Evolutionary conservation across 2,113 vertebrate species (phyloP), one percentile per base, ranked within the genome.

Genomic region (Rhizomys pruinosus): DNA sequence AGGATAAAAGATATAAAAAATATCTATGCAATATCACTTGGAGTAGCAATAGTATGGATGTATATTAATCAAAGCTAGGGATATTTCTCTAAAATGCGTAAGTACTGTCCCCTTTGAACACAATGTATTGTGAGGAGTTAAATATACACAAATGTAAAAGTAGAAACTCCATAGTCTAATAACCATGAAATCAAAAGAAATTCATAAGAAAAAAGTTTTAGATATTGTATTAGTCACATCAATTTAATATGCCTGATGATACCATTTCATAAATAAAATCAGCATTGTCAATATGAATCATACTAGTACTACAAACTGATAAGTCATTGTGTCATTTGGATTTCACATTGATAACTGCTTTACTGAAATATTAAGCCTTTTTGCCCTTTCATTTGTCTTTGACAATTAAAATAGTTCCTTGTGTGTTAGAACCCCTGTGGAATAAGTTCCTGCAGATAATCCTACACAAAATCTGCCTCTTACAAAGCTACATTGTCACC

Each of bases 181-280:
- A 87, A 69, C 34, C 61, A 55, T 92, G 23, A 84, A 17, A 64
- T 2, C 12, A 74, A 92, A 91, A 84, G 19, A 69, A 94, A 71
- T 78, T 69, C 32, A 74, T n/a, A 90, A 55, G 55, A 37, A 72
- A 91, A 76, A 73, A 74, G 61, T 9, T 57, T 87, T 61, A 78
- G 74, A 10, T 19, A 57, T 32, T 89, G 1, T 73, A 72, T 73
- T 52, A 77, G 55, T 19, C 69, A 22, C 37, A 55, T 61, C 76
- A 71, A 81, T 37, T 55, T 69, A 87, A 72, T 5, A 87, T 23
- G 19, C 39, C 47, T 44, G 8, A 80, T 76, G 42, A 66, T 39
- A 1, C 7, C 34, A 27, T 89, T 92, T 93, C 34, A n/a, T 73
- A 92, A 92, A 29, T n/a, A 42, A 89, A 72, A 66, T 73, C 34